Conservation (phyloP, 2,113 vertebrate genomes). For the Thamnaconus septentrionalis region DNA sequence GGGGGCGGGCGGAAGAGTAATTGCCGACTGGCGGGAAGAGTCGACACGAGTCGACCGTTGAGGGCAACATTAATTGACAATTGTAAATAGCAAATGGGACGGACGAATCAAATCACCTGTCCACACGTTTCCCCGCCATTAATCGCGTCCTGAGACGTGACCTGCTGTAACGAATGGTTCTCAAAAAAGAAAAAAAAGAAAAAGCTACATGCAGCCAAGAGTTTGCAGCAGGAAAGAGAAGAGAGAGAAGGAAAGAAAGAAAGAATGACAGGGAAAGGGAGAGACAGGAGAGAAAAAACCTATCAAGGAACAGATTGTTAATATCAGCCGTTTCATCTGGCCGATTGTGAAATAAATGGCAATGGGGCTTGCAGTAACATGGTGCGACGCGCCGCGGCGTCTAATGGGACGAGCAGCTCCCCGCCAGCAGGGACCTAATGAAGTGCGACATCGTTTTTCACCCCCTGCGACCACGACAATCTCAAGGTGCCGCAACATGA, state of each 20-base stretch:
- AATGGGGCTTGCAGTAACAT: constrained; percentile 84
- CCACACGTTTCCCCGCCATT: constrained; percentile 70
- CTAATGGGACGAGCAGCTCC: constrained; percentile 81
- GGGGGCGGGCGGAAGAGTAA: constrained; percentile 81
- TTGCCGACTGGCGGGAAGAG: constrained; percentile 73
- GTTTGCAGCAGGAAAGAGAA: neutral
- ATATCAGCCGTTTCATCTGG: constrained; percentile 83
- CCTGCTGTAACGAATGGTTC: constrained; percentile 71
- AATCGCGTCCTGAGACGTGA: constrained; percentile 77
- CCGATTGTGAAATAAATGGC: constrained; percentile 83
- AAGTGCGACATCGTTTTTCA: constrained; percentile 82
- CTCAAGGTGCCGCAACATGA: constrained; percentile 76
- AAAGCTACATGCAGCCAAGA: no score
- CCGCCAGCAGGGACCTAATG: constrained; percentile 78
- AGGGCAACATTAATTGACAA: constrained; percentile 75
- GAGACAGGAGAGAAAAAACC: constrained; percentile 60
- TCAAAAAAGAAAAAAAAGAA: neutral
- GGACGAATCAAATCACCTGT: constrained; percentile 75
- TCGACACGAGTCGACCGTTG: constrained; percentile 61
- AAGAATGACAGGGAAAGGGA: constrained; percentile 13
- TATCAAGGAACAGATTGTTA: constrained; percentile 83
- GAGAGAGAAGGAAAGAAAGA: constrained; percentile 21
- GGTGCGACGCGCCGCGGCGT: constrained; percentile 63
- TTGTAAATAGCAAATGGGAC: constrained; percentile 81
- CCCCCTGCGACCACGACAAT: constrained; percentile 67